Conservation (phyloP, 1,140 invertebrate genomes). For the Eufriesea mexicana region DNA sequence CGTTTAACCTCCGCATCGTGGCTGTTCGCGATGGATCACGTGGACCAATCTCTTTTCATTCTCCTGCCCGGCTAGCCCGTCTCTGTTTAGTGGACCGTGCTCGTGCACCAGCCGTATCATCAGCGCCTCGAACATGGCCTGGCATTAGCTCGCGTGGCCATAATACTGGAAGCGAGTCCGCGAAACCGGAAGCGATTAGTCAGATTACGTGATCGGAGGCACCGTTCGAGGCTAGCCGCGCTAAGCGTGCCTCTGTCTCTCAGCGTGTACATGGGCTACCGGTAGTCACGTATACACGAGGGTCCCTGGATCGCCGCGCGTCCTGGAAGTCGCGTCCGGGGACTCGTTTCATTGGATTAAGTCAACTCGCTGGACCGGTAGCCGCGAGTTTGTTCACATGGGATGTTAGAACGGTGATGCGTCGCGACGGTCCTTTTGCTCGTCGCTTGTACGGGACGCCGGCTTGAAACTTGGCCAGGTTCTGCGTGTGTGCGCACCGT, state of each 20-base stretch:
- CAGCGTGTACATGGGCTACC: constrained; percentile 46
- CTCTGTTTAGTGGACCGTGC: constrained; percentile 32
- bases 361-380: constrained; percentile 63
- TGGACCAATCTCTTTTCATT: constrained; percentile 22
- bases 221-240: constrained; percentile 55
- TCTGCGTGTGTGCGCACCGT: not conserved
- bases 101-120: constrained; percentile 54
- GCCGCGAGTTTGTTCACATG: constrained; percentile 22
- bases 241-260: constrained; percentile 26
- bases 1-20: constrained; percentile 56
- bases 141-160: constrained; percentile 70
- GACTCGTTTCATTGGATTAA: constrained; percentile 70
- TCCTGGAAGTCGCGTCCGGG: constrained; percentile 46
- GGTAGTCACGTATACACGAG: constrained; percentile 35
- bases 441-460: too few species aligned
- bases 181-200: constrained; percentile 75
- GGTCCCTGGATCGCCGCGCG: constrained; percentile 19
- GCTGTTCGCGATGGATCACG: constrained; percentile 54
- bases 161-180: constrained; percentile 72
- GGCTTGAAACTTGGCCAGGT: constrained; percentile 1
- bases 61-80: not conserved
- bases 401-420: constrained; percentile 9
- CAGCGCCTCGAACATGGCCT: constrained; percentile 57
- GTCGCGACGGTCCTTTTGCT: constrained; percentile 2
- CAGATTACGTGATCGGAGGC: constrained; percentile 74